Base-by-base conservation (phyloP, 2,113 vertebrate genomes). In the Charadrius vociferus region DNA sequence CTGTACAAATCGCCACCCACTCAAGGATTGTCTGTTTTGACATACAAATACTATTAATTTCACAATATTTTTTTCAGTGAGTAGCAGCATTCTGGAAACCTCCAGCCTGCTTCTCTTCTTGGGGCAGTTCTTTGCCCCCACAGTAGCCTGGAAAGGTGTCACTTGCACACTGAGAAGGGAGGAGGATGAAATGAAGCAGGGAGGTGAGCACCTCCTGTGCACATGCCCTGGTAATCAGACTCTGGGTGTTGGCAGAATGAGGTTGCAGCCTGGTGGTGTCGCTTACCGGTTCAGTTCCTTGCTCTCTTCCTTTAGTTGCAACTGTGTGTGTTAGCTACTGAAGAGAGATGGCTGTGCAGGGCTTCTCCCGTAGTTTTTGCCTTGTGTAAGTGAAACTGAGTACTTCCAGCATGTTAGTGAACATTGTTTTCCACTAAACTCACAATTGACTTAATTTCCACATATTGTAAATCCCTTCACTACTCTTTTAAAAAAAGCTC, bases 221-320 rank as follows among this genome's bases (percentile, higher is more conserved):
- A 55, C 41, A 12, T 71, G 91, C 32, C 65, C 80, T 74, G 0
- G 12, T 89, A 68, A 91, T 45, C 47, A 71, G 86, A 36, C 55
- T 45, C 59, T 22, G 68, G 52, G 83, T 96, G 94, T 92, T 96
- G 95, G 94, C 96, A 94, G 95, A 95, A 96, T 91, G 94, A 78
- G 95, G 95, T 59, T 94, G 89, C 80, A 93, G 83, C 81, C 86
- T 59, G 72, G 47, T 32, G 50, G 94, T 59, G 89, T 83, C 11
- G 2, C 67, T 95, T 88, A 80, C 24, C 12, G 30, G 55, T 61
- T 86, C 79, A 34, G 39, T 52, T 73, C 41, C 47, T 71, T 62
- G 61, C 56, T 63, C 77, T 70, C 20, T 63, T 78, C 58, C 32
- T 86, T 74, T 13, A 15, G 41, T 45, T 77, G 62, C 29, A 37